These are phyloP conservation scores for Callaeas wilsoni DNA, from an alignment of 2,113 vertebrate species.

Conservation along the genomic window DNA sequence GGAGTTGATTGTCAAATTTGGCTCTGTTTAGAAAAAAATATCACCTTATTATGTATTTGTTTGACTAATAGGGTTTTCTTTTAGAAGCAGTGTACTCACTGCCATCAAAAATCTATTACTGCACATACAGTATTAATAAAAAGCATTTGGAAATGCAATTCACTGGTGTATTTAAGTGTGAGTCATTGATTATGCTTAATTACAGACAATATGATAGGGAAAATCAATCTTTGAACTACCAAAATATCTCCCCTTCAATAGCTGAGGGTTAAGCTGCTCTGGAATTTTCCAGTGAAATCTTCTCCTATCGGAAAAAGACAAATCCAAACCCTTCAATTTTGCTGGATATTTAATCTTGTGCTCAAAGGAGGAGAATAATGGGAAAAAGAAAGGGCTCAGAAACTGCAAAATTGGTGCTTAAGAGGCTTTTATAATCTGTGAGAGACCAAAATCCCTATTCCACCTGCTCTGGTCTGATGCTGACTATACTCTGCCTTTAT, in stretches of 20 bases:
- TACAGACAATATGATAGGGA: constrained; percentile 5
- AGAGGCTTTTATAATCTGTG: background rate
- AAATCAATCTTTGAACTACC: constrained; percentile 19
- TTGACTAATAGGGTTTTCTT: background rate
- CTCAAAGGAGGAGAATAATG: background rate
- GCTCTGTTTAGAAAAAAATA: background rate
- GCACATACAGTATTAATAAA: constrained; percentile 12
- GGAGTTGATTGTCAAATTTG: background rate
- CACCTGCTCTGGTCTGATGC: background rate
- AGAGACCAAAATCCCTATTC: background rate
- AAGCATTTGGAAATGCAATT: constrained; percentile 7
- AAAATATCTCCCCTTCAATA: constrained; percentile 23
- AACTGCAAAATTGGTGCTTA: background rate
- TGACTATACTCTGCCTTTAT: background rate
- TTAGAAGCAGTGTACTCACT: background rate
- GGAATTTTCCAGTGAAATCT: constrained; percentile 13
- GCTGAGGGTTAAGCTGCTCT: background rate
- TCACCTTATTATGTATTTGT: background rate
- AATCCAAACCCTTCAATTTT: background rate
- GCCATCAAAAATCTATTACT: constrained; percentile 24
- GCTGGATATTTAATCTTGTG: background rate
- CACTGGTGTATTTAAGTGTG: constrained; percentile 1
- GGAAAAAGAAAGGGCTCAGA: background rate
- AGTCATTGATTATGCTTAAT: constrained; percentile 55
- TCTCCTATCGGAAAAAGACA: background rate